These are phyloP conservation scores for Synaphobranchus kaupii DNA, from an alignment of 2,797 vertebrate genomes.

Conservation along the genomic window DNA sequence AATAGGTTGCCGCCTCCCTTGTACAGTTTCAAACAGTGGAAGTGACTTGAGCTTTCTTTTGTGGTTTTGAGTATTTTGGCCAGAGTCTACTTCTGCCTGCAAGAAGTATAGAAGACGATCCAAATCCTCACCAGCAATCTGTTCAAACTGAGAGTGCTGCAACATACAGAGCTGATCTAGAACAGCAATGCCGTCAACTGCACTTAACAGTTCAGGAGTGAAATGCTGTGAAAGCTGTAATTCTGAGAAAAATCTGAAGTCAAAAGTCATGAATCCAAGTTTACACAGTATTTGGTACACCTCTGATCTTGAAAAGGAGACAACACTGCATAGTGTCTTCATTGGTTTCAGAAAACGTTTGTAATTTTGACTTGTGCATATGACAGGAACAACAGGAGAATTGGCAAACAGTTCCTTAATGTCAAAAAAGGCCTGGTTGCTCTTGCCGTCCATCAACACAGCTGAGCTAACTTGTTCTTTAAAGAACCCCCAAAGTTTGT, in stretches of 20 bases:
- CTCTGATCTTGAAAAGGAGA: constrained; percentile 23
- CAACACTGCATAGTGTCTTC: constrained; percentile 55
- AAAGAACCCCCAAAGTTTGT: constrained; percentile 62
- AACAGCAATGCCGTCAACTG: constrained; percentile 54
- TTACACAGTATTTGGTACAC: constrained; percentile 60
- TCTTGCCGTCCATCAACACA: no score
- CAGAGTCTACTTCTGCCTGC: constrained; percentile 48
- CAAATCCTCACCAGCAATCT: constrained; percentile 50
- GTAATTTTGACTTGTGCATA: constrained; percentile 56
- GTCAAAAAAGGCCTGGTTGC: constrained; percentile 30
- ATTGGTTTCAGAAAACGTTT: constrained; percentile 57
- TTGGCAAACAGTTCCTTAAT: constrained; percentile 59
- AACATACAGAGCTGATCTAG: constrained; percentile 55
- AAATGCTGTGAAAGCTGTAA: background rate
- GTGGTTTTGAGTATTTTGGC: constrained; percentile 40
- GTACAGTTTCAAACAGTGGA: constrained; percentile 70
- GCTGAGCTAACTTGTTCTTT: constrained; percentile 26
- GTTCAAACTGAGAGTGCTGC: constrained; percentile 52
- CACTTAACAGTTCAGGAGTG: constrained; percentile 51
- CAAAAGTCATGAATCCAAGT: constrained; percentile 64
- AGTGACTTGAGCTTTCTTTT: constrained; percentile 64
- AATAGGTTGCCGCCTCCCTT: constrained; percentile 55
- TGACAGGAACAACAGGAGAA: constrained; percentile 66
- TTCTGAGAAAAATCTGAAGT: constrained; percentile 27
- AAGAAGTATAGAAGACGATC: constrained; percentile 55